These are phyloP conservation scores for Tragelaphus imberbis DNA, from an alignment of 2,113 vertebrate genomes.

Conservation along the genomic window DNA sequence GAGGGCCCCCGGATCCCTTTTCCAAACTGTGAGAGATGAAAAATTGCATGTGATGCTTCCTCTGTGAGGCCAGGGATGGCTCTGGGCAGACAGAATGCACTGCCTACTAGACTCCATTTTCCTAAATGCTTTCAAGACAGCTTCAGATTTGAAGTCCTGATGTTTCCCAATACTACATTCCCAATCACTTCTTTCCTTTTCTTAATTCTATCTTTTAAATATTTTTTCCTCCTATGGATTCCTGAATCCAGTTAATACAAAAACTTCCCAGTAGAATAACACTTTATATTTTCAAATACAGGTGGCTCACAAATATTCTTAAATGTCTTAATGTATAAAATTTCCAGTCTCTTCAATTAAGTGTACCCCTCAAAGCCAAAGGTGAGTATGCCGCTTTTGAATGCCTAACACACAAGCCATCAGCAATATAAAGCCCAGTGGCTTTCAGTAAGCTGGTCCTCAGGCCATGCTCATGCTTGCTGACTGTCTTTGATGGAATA, in stretches of 20 bases:
- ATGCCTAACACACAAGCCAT: neutral
- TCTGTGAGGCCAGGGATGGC: neutral
- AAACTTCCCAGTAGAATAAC: neutral
- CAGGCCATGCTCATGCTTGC: neutral
- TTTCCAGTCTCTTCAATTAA: neutral
- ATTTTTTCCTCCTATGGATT: neutral
- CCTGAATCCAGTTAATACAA: neutral
- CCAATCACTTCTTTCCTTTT: neutral
- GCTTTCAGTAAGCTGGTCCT: neutral
- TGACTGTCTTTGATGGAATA: neutral
- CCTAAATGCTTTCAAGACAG: neutral
- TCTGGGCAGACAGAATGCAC: neutral
- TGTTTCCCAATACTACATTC: neutral
- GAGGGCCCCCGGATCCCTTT: neutral
- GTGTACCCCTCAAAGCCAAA: neutral
- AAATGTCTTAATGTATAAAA: neutral
- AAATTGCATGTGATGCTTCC: neutral
- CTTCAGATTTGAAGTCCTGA: neutral
- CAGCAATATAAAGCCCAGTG: neutral
- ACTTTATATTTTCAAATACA: neutral
- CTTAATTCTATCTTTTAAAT: neutral
- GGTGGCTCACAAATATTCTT: neutral
- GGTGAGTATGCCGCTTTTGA: neutral
- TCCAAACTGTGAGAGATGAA: neutral
- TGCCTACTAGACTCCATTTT: neutral